Evolutionary conservation across 2,888 invertebrate species (phyloP).

Genomic region (Sarcophaga caerulescens): DNA sequence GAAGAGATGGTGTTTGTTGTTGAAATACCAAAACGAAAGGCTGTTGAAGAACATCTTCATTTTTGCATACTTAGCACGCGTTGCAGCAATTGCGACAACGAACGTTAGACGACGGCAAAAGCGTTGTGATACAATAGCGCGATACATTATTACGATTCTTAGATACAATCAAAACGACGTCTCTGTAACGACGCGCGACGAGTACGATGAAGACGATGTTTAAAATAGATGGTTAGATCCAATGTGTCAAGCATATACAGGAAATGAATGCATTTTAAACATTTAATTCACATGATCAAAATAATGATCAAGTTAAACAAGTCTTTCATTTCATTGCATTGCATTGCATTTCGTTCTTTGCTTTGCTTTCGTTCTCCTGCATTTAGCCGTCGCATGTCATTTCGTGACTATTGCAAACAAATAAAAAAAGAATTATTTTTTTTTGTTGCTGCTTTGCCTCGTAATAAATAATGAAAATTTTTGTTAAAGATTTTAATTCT

Average conservation of each 20-base stretch:
- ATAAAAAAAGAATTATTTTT: constrained; percentile 18
- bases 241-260: constrained; percentile 38
- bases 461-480: constrained; percentile 36
- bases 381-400: constrained; percentile 43
- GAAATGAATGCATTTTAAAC: constrained; percentile 62
- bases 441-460: background rate
- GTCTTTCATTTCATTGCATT: constrained; percentile 24
- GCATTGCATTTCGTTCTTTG: background rate
- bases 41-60: constrained; percentile 62
- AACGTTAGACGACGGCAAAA: background rate
- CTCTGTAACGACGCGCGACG: background rate
- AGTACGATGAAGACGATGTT: background rate
- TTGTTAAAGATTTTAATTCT: constrained; percentile 34
- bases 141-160: constrained; percentile 38
- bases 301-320: constrained; percentile 60
- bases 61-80: constrained; percentile 62
- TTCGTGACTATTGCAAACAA: constrained; percentile 48
- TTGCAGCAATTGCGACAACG: constrained; percentile 15
- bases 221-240: background rate
- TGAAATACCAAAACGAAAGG: constrained; percentile 26
- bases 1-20: background rate
- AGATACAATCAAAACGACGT: constrained; percentile 38
- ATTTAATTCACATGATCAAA: constrained; percentile 63
- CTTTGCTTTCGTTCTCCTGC: background rate
- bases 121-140: constrained; percentile 11